Evolutionary conservation across 2,113 vertebrate species (phyloP).

Genomic region (Variabilichromis moorii): DNA sequence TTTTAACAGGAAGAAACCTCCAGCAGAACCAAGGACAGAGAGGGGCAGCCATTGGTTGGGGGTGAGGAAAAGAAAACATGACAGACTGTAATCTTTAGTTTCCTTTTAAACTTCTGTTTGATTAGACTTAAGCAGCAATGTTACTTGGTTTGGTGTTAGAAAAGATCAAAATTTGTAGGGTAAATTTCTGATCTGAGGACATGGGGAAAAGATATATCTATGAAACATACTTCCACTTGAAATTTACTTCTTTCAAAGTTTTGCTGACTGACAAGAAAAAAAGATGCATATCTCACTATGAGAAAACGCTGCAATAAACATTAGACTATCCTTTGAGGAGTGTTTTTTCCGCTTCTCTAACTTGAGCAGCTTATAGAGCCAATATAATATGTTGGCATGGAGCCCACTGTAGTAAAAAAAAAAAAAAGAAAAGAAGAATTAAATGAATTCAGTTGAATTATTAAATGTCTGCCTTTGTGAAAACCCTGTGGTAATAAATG

Average conservation of each 20-base stretch:
- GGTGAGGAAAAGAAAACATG: neutral
- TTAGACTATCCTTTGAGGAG: neutral
- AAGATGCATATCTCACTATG: neutral
- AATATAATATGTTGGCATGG: neutral
- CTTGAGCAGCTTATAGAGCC: neutral
- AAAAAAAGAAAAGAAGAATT: neutral
- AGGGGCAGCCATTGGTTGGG: neutral
- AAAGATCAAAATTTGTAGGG: neutral
- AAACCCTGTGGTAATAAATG: slow-evolving; percentile 47
- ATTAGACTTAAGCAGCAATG: neutral
- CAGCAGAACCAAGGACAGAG: neutral
- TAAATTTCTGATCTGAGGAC: neutral
- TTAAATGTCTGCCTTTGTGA: slow-evolving; percentile 55
- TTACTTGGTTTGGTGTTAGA: neutral
- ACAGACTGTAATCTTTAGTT: neutral
- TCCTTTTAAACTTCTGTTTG: neutral
- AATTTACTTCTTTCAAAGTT: neutral
- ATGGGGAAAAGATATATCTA: neutral
- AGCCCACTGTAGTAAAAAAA: neutral
- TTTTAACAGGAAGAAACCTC: neutral
- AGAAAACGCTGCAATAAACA: neutral
- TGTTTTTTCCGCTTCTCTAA: neutral
- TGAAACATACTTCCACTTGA: neutral
- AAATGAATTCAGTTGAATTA: slow-evolving; percentile 58
- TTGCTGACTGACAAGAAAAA: neutral